These are phyloP conservation scores for Trachemys scripta DNA, from an alignment of 2,113 vertebrate species.

Conservation along the genomic window DNA sequence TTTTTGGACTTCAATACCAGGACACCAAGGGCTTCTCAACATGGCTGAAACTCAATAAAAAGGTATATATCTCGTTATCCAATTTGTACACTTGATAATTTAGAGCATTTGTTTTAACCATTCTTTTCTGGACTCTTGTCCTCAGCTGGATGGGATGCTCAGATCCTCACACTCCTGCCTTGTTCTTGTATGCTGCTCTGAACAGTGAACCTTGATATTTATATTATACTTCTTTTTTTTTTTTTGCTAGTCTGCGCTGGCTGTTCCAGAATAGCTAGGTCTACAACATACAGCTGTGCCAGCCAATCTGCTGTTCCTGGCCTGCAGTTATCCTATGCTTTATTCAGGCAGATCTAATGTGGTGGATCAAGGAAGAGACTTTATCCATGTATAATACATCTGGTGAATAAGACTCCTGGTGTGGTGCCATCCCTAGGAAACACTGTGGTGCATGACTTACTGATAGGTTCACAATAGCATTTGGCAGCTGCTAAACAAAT, in stretches of 20 bases:
- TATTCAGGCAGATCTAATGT: background rate
- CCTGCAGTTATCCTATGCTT: background rate
- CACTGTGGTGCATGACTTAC: background rate
- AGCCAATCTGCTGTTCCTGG: background rate
- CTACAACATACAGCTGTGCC: background rate
- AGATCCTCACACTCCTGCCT: background rate
- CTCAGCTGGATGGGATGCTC: background rate
- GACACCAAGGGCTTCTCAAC: slow-evolving; percentile 98
- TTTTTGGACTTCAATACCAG: slow-evolving; percentile 98
- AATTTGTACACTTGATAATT: background rate
- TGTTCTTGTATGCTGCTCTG: background rate
- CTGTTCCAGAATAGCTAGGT: background rate
- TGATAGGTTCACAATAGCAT: background rate
- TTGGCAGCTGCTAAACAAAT: background rate
- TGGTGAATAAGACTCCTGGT: background rate
- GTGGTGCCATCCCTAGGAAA: background rate
- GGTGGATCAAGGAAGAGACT: background rate
- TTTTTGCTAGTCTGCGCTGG: background rate
- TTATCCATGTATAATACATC: background rate
- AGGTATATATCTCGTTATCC: slow-evolving; percentile 79
- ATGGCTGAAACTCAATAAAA: slow-evolving; percentile 99
- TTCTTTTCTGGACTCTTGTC: background rate
- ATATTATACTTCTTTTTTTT: no score
- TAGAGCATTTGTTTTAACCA: background rate
- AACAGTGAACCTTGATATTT: background rate